Evolutionary conservation across 2,888 invertebrate genomes (phyloP).

Genomic region (Thyatira batis): DNA sequence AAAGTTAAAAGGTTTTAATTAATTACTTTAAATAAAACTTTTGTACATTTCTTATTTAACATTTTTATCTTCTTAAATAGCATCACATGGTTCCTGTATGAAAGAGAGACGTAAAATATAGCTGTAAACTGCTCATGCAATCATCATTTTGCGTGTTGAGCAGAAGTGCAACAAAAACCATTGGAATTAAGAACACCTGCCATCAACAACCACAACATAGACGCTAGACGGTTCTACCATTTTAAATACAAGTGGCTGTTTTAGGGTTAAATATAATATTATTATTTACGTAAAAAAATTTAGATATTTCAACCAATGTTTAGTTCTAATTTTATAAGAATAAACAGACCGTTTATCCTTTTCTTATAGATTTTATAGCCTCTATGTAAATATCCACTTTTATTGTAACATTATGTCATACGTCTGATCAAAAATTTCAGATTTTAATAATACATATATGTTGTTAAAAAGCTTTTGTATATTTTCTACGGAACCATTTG

Average conservation of each 20-base stretch:
- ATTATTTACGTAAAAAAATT: too few relatives aligned
- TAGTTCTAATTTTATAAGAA: too few relatives aligned
- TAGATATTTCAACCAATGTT: too few relatives aligned
- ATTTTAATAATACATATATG: too few relatives aligned
- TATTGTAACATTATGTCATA: too few relatives aligned
- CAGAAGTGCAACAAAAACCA: slow-evolving; percentile 3
- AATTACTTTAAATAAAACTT: not conserved
- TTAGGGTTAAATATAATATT: not conserved
- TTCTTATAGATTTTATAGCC: too few relatives aligned
- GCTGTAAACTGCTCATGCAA: not conserved
- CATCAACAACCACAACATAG: slow-evolving; percentile 4
- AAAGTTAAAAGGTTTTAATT: not conserved
- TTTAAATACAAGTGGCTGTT: slow-evolving; percentile 1
- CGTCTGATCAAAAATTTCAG: too few relatives aligned
- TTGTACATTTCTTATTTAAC: not conserved
- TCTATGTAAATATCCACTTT: too few relatives aligned
- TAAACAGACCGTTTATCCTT: too few relatives aligned
- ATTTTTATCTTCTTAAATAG: not conserved
- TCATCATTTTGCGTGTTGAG: not conserved
- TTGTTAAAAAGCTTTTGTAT: not conserved
- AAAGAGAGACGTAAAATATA: not conserved
- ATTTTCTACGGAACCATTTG: not conserved
- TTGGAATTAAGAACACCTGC: slow-evolving; percentile 6
- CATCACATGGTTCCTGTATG: not conserved
- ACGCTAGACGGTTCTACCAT: not conserved